Evolutionary conservation across 2,797 vertebrate species (phyloP).

Genomic region (Pipistrellus pipistrellus): DNA sequence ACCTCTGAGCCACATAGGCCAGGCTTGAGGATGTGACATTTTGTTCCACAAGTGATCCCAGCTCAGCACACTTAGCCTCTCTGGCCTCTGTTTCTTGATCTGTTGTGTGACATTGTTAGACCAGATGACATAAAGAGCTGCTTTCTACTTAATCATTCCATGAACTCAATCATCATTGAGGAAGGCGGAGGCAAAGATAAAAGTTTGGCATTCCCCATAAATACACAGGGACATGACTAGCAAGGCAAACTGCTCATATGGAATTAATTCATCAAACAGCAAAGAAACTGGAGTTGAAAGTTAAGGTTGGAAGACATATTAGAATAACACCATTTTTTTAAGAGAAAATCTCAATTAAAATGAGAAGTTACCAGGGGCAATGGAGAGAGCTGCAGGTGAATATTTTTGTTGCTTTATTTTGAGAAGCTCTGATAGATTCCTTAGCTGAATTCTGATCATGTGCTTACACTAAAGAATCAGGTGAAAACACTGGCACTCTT

Average conservation of each 20-base stretch:
- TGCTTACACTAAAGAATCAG: not conserved
- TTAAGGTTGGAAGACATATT: not conserved
- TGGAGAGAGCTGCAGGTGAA: not conserved
- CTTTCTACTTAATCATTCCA: slow-evolving; percentile 11
- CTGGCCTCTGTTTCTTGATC: not conserved
- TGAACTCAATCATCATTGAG: not conserved
- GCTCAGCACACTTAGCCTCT: not conserved
- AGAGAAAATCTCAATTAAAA: not conserved
- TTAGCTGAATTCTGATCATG: not conserved
- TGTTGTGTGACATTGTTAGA: not conserved
- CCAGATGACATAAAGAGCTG: not conserved
- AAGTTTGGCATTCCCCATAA: not conserved
- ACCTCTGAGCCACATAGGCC: too few species aligned
- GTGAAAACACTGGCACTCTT: not conserved
- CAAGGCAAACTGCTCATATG: not conserved
- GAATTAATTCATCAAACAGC: not conserved
- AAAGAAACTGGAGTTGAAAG: not conserved
- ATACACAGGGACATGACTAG: not conserved
- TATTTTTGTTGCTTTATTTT: slow-evolving; percentile 27
- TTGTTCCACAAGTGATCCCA: not conserved
- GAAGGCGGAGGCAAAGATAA: not conserved
- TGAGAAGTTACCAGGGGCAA: not conserved
- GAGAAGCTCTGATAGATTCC: not conserved
- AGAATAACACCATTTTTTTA: not conserved
- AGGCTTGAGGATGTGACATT: not conserved